phyloP scores from a whole-genome alignment of 2,113 vertebrate genomes.

The Daboia siamensis region DNA sequence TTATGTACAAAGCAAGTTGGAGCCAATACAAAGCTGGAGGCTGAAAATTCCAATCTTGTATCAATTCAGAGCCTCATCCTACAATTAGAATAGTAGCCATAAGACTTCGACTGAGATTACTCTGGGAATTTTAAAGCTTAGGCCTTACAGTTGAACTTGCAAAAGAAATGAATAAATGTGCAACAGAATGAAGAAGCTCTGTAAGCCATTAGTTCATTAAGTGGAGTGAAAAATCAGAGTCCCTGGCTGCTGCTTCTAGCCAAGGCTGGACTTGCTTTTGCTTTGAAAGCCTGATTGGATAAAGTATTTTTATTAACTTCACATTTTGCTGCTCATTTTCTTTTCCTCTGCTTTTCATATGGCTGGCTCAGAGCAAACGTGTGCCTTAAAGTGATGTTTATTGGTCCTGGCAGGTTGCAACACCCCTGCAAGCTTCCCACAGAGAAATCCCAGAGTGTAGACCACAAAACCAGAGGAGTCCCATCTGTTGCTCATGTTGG shows the following conservation, averaged over 20 bases:
- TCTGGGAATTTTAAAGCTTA: constrained; percentile 7
- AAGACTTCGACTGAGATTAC: background rate
- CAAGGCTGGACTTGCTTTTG: constrained; percentile 51
- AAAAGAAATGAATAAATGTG: constrained; percentile 55
- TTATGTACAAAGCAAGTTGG: background rate
- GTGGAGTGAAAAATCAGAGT: constrained; percentile 56
- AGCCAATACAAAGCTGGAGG: background rate
- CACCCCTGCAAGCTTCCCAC: constrained; percentile 64
- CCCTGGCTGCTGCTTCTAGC: constrained; percentile 44
- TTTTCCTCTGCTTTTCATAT: constrained; percentile 64
- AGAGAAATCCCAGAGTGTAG: constrained; percentile 61
- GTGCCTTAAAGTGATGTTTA: constrained; percentile 63
- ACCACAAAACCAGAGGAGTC: constrained; percentile 49
- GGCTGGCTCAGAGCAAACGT: constrained; percentile 47
- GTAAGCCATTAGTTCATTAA: constrained; percentile 70
- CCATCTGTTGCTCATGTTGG: constrained; percentile 47
- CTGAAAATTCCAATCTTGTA: background rate
- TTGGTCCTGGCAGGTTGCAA: constrained; percentile 63
- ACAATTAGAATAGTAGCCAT: constrained; percentile 10
- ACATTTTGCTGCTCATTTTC: constrained; percentile 71
- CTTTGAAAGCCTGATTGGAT: constrained; percentile 67
- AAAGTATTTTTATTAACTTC: constrained; percentile 73
- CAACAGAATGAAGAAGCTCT: constrained; percentile 58
- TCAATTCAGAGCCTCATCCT: background rate
- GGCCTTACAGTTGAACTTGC: constrained; percentile 34